Conservation (phyloP, 2,113 vertebrate species). For the Chelonoidis abingdonii region DNA sequence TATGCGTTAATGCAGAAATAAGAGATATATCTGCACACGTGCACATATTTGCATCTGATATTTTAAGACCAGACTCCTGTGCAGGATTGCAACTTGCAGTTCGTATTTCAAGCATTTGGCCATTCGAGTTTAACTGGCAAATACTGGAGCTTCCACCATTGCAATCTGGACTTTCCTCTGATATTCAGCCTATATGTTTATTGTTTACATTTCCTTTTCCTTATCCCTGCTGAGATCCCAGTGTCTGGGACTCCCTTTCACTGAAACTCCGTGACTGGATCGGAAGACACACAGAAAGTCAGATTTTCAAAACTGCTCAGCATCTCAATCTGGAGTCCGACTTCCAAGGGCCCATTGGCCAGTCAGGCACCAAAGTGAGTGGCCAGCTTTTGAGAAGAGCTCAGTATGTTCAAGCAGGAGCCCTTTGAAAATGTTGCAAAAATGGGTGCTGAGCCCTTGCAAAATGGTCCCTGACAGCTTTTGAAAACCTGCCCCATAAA, state of each 20-base stretch:
- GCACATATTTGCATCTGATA: neutral
- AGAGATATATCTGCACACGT: neutral
- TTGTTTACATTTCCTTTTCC: neutral
- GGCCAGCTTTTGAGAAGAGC: neutral
- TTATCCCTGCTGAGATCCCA: neutral
- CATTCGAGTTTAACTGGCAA: neutral
- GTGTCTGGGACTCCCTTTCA: neutral
- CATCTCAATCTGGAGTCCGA: neutral
- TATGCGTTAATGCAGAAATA: neutral
- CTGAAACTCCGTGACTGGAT: neutral
- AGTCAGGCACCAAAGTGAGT: neutral
- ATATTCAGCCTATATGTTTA: neutral
- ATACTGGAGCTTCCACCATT: neutral
- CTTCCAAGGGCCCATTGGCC: neutral
- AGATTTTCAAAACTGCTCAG: neutral
- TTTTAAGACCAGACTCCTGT: neutral
- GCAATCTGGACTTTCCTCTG: neutral
- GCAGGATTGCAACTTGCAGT: constrained; percentile 7
- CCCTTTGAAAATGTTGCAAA: neutral
- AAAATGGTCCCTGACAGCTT: neutral
- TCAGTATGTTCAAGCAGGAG: neutral
- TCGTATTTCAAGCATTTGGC: neutral
- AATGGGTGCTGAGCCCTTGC: neutral
- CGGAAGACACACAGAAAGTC: neutral
- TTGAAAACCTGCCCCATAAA: neutral